Conservation (phyloP, 2,113 vertebrate species). For the Tylochromis polylepis region DNA sequence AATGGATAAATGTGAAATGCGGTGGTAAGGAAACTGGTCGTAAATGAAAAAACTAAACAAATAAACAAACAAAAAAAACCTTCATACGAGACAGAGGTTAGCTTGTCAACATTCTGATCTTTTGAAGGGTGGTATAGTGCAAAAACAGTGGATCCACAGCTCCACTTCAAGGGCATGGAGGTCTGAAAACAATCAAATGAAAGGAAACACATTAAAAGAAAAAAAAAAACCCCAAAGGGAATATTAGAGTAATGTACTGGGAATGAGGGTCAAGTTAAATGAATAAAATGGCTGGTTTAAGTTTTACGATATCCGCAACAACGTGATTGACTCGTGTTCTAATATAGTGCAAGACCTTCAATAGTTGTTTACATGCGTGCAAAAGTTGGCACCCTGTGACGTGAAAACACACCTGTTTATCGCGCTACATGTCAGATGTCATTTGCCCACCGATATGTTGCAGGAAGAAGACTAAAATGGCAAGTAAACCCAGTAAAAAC, state of each 20-base stretch:
- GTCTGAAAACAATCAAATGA: conserved; percentile 64
- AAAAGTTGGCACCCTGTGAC: not conserved
- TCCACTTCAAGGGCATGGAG: conserved; percentile 73
- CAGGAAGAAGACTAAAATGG: not conserved
- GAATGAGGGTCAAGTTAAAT: not conserved
- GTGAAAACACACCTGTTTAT: not conserved
- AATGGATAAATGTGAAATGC: conserved; percentile 41
- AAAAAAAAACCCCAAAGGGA: rapidly evolving
- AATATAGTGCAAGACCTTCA: conserved; percentile 14
- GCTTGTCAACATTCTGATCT: conserved; percentile 41
- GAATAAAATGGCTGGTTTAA: not conserved
- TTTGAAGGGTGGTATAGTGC: conserved; percentile 67
- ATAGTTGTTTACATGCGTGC: not conserved
- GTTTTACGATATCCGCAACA: not conserved
- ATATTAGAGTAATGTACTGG: not conserved
- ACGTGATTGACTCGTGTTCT: not conserved
- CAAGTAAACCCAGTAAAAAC: not conserved
- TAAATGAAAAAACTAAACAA: conserved; percentile 15
- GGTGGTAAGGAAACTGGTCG: conserved; percentile 21
- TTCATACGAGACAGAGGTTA: conserved; percentile 57
- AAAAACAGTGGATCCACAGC: conserved; percentile 73
- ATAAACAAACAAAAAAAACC: conserved; percentile 13
- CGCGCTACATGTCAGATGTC: not conserved
- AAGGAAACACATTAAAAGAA: conserved; percentile 20
- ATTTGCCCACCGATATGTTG: not conserved